Conservation (phyloP, 2,797 vertebrate genomes). For the Intellagama lesueurii region DNA sequence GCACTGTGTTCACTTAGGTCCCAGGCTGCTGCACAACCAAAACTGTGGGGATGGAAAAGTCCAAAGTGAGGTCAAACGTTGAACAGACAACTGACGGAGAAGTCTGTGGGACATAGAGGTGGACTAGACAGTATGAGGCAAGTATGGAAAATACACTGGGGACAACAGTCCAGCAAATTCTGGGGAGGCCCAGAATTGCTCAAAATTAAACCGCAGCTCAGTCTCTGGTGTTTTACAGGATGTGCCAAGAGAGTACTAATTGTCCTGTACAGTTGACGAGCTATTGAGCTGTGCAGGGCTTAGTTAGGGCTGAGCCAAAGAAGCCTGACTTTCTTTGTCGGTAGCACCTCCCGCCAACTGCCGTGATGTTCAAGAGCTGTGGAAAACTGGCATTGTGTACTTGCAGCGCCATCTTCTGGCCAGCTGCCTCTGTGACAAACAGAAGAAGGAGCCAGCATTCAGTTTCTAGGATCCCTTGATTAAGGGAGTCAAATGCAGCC, state of each 20-base stretch:
- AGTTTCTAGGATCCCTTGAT: background rate
- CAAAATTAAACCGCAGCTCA: background rate
- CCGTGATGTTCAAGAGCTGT: background rate
- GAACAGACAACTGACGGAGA: background rate
- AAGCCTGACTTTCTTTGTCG: background rate
- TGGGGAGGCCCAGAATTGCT: background rate
- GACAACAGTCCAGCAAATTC: background rate
- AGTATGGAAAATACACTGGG: too few relatives aligned
- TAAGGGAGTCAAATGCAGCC: background rate
- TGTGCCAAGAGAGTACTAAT: background rate
- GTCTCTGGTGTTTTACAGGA: background rate
- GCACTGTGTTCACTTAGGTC: background rate
- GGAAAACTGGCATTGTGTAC: conserved; percentile 3
- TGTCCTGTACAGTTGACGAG: background rate
- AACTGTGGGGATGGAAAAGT: background rate
- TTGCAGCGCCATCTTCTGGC: conserved; percentile 41
- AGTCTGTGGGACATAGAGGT: background rate
- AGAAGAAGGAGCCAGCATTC: background rate
- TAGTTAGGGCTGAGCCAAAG: background rate
- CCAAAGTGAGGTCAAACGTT: background rate
- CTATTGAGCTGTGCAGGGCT: background rate
- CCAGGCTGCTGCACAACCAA: background rate
- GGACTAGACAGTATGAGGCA: too few relatives aligned
- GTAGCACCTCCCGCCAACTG: background rate
- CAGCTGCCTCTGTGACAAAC: conserved; percentile 17